Evolutionary conservation across 2,888 invertebrate species (phyloP), one percentile per base, ranked within the genome.

Genomic region (Coelinius sp.): DNA sequence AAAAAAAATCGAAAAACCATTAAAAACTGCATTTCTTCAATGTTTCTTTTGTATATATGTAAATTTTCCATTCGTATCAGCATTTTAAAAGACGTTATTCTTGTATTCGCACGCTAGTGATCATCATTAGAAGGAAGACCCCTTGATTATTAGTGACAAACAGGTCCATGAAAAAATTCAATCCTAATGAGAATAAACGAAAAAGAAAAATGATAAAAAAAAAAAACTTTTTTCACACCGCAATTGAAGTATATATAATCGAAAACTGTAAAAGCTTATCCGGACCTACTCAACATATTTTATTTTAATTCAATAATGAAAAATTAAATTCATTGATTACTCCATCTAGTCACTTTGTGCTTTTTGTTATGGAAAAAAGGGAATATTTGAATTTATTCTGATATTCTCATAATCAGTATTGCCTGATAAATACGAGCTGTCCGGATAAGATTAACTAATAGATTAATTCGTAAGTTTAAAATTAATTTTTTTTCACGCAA

Each of bases 1-100:
- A 67, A 5, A 46, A 17, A 38, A 20, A 71, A 69, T 71, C 68
- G 70, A 74, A 38, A 31, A 62, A 64, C 20, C 59, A 52, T 68
- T 46, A 53, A 20, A 70, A 46, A 53, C 35, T 68, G 74, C 41
- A 68, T 73, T 63, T 73, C 76, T 74, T 76, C 80, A 81, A 82
- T 84, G 62, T 83, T 81, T 80, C 84, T 84, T 85, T 82, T 86
- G 86, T 86, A 87, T 79, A 86, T 84, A 85, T 86, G 86, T 86
- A 86, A 82, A 86, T 83, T 83, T 80, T 83, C 78, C 80, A 85
- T 85, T 85, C 85, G 84, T 85, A 85, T 84, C 82, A 80, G 76
- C 79, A 75, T 78, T 63, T 44, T 63, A 63, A 22, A 63, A 77
- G 74, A 72, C 73, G 73, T 76, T 76, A 78, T 76, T 76, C 75